Evolutionary conservation across 2,797 vertebrate species (phyloP).

Genomic region (Lagodon rhomboides): DNA sequence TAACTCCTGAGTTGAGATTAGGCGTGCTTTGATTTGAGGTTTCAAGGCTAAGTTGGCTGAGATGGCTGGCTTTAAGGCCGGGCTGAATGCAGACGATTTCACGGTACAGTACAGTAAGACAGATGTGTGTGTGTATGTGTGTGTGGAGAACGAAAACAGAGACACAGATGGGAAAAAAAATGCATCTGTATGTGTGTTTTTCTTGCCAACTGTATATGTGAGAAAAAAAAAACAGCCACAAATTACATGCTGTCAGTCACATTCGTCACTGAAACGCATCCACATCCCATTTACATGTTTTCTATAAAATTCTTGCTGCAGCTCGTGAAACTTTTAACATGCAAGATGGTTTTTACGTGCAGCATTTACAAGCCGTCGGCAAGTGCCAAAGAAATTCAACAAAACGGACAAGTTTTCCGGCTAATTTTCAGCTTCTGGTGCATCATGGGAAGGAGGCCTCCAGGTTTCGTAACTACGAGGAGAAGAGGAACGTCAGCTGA

Average conservation of each 20-base stretch:
- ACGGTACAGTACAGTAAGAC: slow-evolving; percentile 18
- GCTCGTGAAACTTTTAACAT: slow-evolving; percentile 28
- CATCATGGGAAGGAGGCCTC: slow-evolving; percentile 32
- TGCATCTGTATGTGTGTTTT: slow-evolving; percentile 9
- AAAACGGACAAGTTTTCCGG: background rate
- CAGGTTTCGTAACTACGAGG: slow-evolving; percentile 27
- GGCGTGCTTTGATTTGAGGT: slow-evolving; percentile 34
- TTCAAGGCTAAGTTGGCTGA: slow-evolving; percentile 27
- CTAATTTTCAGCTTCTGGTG: slow-evolving; percentile 20
- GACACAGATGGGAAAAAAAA: slow-evolving; percentile 4
- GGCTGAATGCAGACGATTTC: slow-evolving; percentile 28
- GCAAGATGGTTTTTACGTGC: background rate
- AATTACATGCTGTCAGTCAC: slow-evolving; percentile 43
- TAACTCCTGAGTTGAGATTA: slow-evolving; percentile 28
- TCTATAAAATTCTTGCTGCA: slow-evolving; percentile 22
- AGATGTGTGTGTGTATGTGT: slow-evolving; percentile 19
- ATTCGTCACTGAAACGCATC: slow-evolving; percentile 9
- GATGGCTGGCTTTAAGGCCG: slow-evolving; percentile 15
- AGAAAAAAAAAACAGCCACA: slow-evolving; percentile 41
- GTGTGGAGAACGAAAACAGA: background rate
- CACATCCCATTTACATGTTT: slow-evolving; percentile 24
- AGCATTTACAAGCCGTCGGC: background rate
- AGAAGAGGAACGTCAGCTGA: slow-evolving; percentile 38
- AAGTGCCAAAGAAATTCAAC: background rate
- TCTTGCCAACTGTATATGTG: slow-evolving; percentile 30